Base-by-base conservation (phyloP, 2,113 vertebrate genomes). In the Arenaria interpres region DNA sequence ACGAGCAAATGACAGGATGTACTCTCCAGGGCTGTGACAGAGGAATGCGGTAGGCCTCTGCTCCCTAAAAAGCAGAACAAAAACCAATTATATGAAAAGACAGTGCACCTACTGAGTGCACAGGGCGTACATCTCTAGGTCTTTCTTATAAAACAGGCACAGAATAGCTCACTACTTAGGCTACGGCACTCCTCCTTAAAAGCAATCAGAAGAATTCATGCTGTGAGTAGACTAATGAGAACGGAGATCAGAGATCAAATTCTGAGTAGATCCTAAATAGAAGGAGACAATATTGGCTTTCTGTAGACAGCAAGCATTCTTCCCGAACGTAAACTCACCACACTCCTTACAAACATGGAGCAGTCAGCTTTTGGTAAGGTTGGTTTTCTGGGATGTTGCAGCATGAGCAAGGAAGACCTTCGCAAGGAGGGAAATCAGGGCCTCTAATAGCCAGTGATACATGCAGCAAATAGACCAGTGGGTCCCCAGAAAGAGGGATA, bases 401-500 rank as follows among this genome's bases (percentile, higher is more conserved):
- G n/a, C 0, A 4, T 13, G 11, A 66, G 14, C 37, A 72, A 57
- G 33, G 22, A 68, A 35, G 21, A 16, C 53, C 19, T 85, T 53
- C 59, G 32, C 20, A 51, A 37, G 60, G 62, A 59, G 4, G 33
- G 22, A 82, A 19, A 46, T 7, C 11, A 32, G 17, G 8, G 30
- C 1, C 27, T 72, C 4, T 21, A 4, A 27, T 3, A 24, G 25
- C 4, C 53, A 46, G 15, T 0, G 0, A 7, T 6, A 51, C 23
- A 14, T 32, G n/a, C 39, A 43, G 33, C 46, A 69, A 16, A 8
- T 28, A 12, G 18, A 9, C 2, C 3, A 3, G 9, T 12, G 43
- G 37, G 30, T n/a, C 73, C 18, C 35, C 45, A 39, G 19, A 10
- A 63, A 30, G 13, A 73, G 48, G 32, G 37, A 68, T 19, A 17